A percentile compares a stretch with the other conserved stretches of the same genome.
Conservation (phyloP, 2,797 vertebrate genomes). For the Enoplosus armatus region DNA sequence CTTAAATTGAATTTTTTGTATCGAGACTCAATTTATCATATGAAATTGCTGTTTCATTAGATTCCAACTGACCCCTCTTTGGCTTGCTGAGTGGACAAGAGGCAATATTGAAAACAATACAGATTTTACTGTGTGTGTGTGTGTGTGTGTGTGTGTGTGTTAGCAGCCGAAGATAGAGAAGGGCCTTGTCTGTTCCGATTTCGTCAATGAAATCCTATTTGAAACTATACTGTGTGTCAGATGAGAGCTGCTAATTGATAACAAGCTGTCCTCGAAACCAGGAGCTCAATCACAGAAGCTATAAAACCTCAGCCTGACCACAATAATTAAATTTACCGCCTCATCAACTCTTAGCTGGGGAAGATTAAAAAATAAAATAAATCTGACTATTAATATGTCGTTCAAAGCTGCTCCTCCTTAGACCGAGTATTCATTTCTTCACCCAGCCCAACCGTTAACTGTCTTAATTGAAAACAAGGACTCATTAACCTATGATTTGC, state of each 20-base stretch:
- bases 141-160: not conserved
- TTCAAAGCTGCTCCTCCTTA: not conserved
- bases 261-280: conserved; percentile 39
- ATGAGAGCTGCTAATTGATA: conserved; percentile 39
- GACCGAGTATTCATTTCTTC: not conserved
- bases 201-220: conserved; percentile 26
- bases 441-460: not conserved
- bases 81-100: conserved; percentile 41
- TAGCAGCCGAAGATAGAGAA: not conserved
- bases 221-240: conserved; percentile 12
- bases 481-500: not conserved
- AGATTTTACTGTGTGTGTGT: not conserved
- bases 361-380: conserved; percentile 25
- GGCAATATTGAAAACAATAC: conserved; percentile 40
- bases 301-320: conserved; percentile 13
- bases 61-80: conserved; percentile 68
- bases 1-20: conserved; percentile 65
- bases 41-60: conserved; percentile 71
- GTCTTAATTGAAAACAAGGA: not conserved
- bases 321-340: conserved; percentile 30
- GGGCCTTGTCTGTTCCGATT: conserved; percentile 43
- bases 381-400: not conserved
- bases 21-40: conserved; percentile 69
- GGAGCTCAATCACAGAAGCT: conserved; percentile 40
- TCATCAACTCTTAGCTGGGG: conserved; percentile 13